Conservation (phyloP, 2,113 vertebrate species). For the Platichthys stellatus region DNA sequence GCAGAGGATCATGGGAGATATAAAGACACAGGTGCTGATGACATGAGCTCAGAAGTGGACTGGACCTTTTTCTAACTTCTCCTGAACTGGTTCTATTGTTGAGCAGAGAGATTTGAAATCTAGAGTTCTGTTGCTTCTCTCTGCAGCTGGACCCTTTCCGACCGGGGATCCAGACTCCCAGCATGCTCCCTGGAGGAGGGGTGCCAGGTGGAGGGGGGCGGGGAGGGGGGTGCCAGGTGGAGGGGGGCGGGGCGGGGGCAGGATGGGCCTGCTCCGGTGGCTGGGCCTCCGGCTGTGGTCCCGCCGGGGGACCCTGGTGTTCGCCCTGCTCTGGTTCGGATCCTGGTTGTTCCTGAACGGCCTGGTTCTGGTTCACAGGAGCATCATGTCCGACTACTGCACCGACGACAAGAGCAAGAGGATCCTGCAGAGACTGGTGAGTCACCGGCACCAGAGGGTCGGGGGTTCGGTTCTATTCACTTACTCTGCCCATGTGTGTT, state of each 20-base stretch:
- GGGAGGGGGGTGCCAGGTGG: conserved; percentile 33
- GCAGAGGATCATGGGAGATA: conserved; percentile 16
- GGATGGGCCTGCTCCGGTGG: conserved; percentile 72
- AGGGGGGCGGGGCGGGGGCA: conserved; percentile 55
- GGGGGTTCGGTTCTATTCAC: too few species aligned
- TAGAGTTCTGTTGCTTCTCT: neutral
- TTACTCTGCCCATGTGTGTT: too few species aligned
- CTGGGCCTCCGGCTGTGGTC: conserved; percentile 79
- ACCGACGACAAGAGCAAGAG: conserved; percentile 88
- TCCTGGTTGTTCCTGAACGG: conserved; percentile 87
- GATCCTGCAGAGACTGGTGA: conserved; percentile 93
- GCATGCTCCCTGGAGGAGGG: conserved; percentile 53
- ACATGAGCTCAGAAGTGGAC: neutral
- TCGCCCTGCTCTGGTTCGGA: conserved; percentile 85
- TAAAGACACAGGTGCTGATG: neutral
- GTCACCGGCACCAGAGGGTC: conserved; percentile 30
- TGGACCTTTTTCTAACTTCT: neutral
- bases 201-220: neutral
- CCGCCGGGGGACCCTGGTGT: conserved; percentile 80
- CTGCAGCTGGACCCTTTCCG: neutral
- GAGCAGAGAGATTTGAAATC: neutral
- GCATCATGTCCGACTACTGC: conserved; percentile 90
- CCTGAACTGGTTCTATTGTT: neutral
- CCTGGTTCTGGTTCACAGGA: conserved; percentile 86
- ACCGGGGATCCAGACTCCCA: neutral